Conservation (phyloP, 2,113 vertebrate species). For the Elephantulus edwardii region DNA sequence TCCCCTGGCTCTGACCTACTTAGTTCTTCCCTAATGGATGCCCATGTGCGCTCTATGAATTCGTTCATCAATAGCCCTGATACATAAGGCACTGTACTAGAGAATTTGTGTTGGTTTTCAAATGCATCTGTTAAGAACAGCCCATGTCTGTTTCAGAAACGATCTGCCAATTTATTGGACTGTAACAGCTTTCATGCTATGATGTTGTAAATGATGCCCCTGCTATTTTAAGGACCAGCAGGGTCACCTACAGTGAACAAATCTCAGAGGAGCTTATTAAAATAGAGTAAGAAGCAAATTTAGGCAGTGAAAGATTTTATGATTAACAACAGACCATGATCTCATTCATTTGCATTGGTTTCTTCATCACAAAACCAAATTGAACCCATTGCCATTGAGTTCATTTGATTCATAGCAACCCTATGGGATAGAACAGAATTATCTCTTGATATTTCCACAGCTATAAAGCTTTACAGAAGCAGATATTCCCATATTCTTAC, state of each 20-base stretch:
- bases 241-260: background rate
- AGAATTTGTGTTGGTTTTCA: background rate
- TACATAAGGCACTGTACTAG: no score
- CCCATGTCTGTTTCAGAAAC: background rate
- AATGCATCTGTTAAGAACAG: background rate
- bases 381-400: no score
- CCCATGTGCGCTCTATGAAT: background rate
- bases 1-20: background rate
- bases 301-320: background rate
- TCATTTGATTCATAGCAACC: no score
- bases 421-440: no score
- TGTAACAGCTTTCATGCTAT: background rate
- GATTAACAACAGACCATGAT: background rate
- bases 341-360: background rate
- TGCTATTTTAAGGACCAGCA: background rate
- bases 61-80: background rate
- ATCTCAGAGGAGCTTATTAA: background rate
- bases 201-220: background rate
- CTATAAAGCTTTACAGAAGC: no score
- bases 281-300: background rate
- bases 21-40: background rate
- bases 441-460: no score
- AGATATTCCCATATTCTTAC: no score
- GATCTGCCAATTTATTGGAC: background rate
- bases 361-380: no score